Conservation (phyloP, 2,797 vertebrate species). For the Channallabes apus region DNA sequence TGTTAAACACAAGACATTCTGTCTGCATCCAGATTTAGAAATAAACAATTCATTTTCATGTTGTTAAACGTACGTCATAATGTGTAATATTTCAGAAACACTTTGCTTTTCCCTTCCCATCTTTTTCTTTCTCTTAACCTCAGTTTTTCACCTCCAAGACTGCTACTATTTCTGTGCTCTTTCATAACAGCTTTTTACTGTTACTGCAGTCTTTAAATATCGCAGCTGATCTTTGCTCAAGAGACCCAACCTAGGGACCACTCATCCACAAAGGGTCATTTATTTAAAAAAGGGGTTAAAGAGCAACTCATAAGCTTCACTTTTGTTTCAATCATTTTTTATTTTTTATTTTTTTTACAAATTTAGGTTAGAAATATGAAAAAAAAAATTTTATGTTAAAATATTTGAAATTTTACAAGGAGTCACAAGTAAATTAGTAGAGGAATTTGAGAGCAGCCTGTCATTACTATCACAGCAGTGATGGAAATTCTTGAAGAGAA, state of each 20-base stretch:
- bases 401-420: not conserved
- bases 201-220: not conserved
- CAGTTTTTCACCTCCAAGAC: not conserved
- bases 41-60: not conserved
- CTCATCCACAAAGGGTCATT: too few relatives aligned
- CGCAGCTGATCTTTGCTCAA: not conserved
- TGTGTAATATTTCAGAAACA: not conserved
- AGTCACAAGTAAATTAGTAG: not conserved
- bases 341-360: not conserved
- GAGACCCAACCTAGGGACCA: not conserved
- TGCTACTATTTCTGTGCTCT: not conserved
- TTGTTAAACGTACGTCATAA: not conserved
- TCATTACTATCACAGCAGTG: not conserved
- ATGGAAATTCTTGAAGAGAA: not conserved
- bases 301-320: not conserved
- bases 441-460: not conserved
- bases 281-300: not conserved
- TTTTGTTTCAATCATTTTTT: not conserved
- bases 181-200: not conserved
- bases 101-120: not conserved
- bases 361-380: not conserved
- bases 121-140: not conserved
- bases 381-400: not conserved
- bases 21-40: not conserved
- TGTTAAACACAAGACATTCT: slow-evolving; percentile 4